Conservation (phyloP, 2,113 vertebrate species). For the Pelobates fuscus region DNA sequence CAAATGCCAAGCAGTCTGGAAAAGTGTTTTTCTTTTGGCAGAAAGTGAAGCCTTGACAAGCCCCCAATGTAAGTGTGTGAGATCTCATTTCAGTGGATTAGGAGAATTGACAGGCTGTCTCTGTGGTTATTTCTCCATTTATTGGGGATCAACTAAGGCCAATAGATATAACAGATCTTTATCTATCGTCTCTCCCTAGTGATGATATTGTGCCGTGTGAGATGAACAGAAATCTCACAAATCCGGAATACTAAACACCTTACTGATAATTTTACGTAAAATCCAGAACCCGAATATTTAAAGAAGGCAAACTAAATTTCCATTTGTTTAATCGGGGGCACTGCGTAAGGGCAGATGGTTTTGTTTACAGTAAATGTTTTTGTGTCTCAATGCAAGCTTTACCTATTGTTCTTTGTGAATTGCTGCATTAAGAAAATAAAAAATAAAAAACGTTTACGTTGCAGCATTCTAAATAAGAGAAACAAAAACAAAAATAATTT, state of each 20-base stretch:
- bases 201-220: no score
- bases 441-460: background rate
- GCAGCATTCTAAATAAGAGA: background rate
- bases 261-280: no score
- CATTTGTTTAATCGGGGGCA: no score
- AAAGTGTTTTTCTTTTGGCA: slow-evolving; percentile 11
- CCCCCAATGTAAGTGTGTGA: slow-evolving; percentile 51
- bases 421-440: slow-evolving; percentile 19
- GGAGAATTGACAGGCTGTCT: slow-evolving; percentile 11
- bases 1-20: slow-evolving; percentile 43
- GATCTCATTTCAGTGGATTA: slow-evolving; percentile 42
- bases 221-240: no score
- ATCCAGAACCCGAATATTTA: no score
- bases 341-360: no score
- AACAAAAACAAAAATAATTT: slow-evolving; percentile 35
- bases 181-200: no score
- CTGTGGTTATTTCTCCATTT: slow-evolving; percentile 47
- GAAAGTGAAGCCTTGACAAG: slow-evolving; percentile 42
- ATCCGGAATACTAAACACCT: no score
- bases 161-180: background rate
- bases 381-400: no score
- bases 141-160: slow-evolving; percentile 18
- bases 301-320: no score
- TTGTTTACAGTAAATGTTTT: no score
- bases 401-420: background rate